phyloP scores from a whole-genome alignment of 2,888 invertebrate species.

The Allolobophora icterica region DNA sequence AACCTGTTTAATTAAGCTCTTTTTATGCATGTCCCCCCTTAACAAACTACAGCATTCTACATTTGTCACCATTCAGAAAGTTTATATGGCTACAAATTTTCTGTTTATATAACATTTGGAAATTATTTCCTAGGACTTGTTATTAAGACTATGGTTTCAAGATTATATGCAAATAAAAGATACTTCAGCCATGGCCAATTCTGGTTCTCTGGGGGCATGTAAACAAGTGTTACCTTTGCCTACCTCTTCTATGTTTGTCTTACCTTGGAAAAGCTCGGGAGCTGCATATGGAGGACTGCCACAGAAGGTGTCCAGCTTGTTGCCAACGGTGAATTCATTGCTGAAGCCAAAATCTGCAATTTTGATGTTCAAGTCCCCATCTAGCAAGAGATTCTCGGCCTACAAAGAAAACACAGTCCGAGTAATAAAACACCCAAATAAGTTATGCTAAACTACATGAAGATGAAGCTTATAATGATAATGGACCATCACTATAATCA shows the following conservation, averaged over 20 bases:
- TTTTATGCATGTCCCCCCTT: neutral
- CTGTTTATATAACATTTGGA: too few relatives aligned
- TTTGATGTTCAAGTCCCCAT: slow-evolving; percentile 99
- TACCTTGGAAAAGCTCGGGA: slow-evolving; percentile 94
- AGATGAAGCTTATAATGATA: too few relatives aligned
- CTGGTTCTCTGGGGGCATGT: neutral
- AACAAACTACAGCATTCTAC: neutral
- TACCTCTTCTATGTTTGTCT: neutral
- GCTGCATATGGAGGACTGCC: slow-evolving; percentile 99
- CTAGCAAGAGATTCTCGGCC: slow-evolving; percentile 97
- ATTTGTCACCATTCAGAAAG: neutral
- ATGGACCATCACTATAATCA: too few relatives aligned
- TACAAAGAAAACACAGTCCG: slow-evolving; percentile 62
- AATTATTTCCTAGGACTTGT: too few relatives aligned
- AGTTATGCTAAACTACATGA: neutral
- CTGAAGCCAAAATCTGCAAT: slow-evolving; percentile 99
- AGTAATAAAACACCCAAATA: neutral
- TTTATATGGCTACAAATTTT: too few relatives aligned
- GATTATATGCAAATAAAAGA: neutral
- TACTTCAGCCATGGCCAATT: neutral
- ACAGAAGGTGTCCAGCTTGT: slow-evolving; percentile 98
- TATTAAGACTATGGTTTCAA: too few relatives aligned
- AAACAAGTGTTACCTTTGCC: neutral
- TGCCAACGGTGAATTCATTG: slow-evolving; percentile 97
- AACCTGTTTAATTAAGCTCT: neutral